A percentile compares a stretch with the other conserved stretches of the same genome.
Evolutionary conservation across 2,888 invertebrate species (phyloP).

Genomic region (Endotricha flammealis): DNA sequence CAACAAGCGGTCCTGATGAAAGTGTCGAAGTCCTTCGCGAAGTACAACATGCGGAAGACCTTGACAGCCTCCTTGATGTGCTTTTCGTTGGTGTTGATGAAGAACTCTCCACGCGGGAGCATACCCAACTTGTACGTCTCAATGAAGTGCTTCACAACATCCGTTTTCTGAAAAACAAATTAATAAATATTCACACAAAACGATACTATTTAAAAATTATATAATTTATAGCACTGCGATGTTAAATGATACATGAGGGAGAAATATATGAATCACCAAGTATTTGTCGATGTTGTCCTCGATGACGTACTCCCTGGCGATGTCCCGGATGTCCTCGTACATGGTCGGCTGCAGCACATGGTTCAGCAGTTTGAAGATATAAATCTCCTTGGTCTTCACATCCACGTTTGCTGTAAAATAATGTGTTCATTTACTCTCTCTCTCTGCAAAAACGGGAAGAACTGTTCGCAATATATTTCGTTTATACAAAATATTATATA

Average conservation of each 20-base stretch:
- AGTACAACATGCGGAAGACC: slow-evolving; percentile 81
- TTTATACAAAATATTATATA: no score
- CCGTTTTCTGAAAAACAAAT: slow-evolving; percentile 58
- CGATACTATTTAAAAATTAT: no score
- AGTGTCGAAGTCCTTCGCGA: slow-evolving; percentile 83
- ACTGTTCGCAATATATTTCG: no score
- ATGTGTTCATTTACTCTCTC: no score
- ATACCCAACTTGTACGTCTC: slow-evolving; percentile 75
- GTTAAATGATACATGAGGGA: no score
- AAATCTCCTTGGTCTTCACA: slow-evolving; percentile 73
- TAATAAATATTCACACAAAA: background rate
- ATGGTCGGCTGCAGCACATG: slow-evolving; percentile 80
- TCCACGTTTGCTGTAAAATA: slow-evolving; percentile 63
- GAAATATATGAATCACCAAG: no score
- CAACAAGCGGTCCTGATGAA: slow-evolving; percentile 83
- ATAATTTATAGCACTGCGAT: no score
- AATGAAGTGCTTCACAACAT: slow-evolving; percentile 78
- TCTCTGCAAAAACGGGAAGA: no score
- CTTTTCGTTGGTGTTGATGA: slow-evolving; percentile 78
- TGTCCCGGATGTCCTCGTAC: slow-evolving; percentile 76
- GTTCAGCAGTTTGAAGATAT: slow-evolving; percentile 78
- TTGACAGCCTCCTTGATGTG: slow-evolving; percentile 81
- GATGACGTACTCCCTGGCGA: slow-evolving; percentile 79
- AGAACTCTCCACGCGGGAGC: slow-evolving; percentile 78
- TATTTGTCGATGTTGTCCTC: slow-evolving; percentile 79